Conservation (phyloP, 2,113 vertebrate species). For the Callipepla squamata region DNA sequence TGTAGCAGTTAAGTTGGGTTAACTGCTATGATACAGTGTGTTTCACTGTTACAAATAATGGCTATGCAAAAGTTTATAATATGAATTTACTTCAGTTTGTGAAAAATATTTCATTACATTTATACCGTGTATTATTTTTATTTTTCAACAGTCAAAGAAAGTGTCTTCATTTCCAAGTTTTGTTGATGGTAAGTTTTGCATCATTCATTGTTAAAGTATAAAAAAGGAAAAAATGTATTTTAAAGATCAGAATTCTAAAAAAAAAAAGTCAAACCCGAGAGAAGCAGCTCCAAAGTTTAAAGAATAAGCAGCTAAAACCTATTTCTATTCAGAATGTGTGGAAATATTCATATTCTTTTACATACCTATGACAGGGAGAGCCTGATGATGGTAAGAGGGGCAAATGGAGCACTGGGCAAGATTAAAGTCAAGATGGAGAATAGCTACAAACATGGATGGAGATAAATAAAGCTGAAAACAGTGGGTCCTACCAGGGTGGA, state of each 20-base stretch:
- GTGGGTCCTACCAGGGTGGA: neutral
- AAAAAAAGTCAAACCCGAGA: neutral
- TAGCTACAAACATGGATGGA: neutral
- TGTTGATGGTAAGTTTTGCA: constrained; percentile 91
- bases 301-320: neutral
- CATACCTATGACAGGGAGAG: neutral
- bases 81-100: neutral
- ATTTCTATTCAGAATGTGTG: neutral
- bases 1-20: neutral
- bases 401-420: neutral
- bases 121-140: constrained; percentile 29
- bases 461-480: neutral
- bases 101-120: neutral
- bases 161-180: constrained; percentile 95
- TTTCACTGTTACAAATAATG: neutral
- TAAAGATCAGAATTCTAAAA: neutral
- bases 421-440: neutral
- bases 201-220: neutral
- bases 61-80: neutral
- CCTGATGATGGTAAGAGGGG: neutral
- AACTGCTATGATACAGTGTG: neutral
- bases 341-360: neutral
- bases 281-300: neutral
- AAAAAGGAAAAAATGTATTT: neutral
- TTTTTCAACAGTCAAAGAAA: constrained; percentile 90